A percentile compares a stretch with the other conserved stretches of the same genome.
phyloP scores from a whole-genome alignment of 2,113 vertebrate species.

The Cairina moschata region DNA sequence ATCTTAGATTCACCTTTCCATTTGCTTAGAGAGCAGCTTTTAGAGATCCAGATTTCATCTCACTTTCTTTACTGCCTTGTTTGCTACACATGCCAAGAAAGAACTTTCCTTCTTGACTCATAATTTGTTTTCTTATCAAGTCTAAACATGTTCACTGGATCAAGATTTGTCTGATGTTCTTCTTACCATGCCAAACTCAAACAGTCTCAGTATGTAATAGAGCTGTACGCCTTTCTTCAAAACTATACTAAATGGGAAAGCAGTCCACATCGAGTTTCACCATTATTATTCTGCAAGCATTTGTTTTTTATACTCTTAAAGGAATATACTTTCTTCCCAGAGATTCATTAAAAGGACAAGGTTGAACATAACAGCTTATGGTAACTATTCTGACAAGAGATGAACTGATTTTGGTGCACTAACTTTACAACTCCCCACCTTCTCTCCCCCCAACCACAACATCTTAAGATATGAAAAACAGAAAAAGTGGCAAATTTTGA shows the following conservation, averaged over 20 bases:
- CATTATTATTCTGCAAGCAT: background rate
- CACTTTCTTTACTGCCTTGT: background rate
- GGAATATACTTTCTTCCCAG: background rate
- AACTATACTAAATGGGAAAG: background rate
- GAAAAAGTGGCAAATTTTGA: background rate
- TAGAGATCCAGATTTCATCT: background rate
- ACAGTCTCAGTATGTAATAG: background rate
- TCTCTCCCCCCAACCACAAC: background rate
- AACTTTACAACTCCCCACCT: background rate
- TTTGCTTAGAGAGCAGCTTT: accelerated
- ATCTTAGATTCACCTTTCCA: background rate
- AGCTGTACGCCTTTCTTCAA: background rate
- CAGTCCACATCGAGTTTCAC: background rate
- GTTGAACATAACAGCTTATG: background rate
- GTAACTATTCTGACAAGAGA: background rate
- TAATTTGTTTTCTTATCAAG: background rate
- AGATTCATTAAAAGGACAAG: background rate
- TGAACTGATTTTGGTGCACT: accelerated
- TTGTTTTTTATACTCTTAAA: background rate
- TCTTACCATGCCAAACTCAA: background rate
- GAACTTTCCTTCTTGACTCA: background rate
- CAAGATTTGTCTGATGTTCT: background rate
- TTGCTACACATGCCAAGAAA: background rate
- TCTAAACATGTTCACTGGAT: background rate
- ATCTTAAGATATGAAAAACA: background rate